Conservation (phyloP, 2,113 vertebrate genomes). For the Ptilonorhynchus violaceus region DNA sequence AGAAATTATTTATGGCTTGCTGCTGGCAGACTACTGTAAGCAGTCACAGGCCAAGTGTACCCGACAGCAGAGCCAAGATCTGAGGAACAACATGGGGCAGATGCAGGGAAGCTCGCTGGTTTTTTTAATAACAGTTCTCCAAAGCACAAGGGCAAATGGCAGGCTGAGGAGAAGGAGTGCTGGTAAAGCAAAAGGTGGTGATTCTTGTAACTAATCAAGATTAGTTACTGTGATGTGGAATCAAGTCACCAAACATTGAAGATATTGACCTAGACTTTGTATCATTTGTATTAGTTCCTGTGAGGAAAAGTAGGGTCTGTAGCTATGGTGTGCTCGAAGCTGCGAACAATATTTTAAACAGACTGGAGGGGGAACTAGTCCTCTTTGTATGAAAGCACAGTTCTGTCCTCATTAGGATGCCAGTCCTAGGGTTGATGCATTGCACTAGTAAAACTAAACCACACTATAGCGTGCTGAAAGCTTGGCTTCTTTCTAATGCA, state of each 20-base stretch:
- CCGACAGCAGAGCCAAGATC: background rate
- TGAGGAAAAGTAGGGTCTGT: background rate
- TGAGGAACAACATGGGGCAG: background rate
- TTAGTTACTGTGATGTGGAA: background rate
- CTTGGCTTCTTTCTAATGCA: background rate
- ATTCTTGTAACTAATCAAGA: background rate
- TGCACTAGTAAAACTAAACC: background rate
- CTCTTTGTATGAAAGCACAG: constrained; percentile 43
- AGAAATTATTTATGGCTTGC: background rate
- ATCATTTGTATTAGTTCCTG: background rate
- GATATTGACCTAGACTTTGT: fast-evolving
- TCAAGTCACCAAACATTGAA: background rate
- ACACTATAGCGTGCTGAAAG: background rate
- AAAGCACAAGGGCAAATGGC: background rate
- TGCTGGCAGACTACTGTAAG: background rate
- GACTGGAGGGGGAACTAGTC: constrained; percentile 68
- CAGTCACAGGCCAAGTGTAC: background rate
- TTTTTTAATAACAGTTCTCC: background rate
- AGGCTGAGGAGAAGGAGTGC: background rate
- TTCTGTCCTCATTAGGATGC: constrained; percentile 30
- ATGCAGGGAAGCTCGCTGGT: background rate
- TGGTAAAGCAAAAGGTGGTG: background rate
- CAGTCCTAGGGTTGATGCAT: constrained; percentile 8
- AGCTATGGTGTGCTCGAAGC: background rate
- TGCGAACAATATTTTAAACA: constrained; percentile 55